Evolutionary conservation across 2,888 invertebrate genomes (phyloP).

Genomic region (Melanotus villosus): DNA sequence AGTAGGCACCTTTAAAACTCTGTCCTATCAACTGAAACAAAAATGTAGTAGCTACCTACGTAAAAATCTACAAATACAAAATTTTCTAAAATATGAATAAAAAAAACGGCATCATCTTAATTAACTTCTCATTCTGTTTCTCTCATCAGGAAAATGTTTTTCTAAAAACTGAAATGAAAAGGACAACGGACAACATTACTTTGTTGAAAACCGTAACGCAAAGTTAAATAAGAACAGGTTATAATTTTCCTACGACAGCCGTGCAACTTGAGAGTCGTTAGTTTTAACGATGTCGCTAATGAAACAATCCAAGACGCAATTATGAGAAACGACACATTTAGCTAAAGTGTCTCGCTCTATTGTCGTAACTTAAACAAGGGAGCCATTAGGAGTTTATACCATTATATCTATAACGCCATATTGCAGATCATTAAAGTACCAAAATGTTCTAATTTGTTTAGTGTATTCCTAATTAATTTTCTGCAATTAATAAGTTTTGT

Average conservation of each 20-base stretch:
- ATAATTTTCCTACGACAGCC: conserved; percentile 63
- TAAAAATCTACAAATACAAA: too few relatives aligned
- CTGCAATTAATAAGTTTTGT: background rate
- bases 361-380: conserved; percentile 42
- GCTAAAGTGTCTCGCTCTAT: conserved; percentile 60
- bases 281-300: conserved; percentile 69
- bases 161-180: too few relatives aligned
- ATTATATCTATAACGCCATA: conserved; percentile 31
- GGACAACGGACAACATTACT: background rate
- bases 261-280: conserved; percentile 66
- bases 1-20: too few relatives aligned
- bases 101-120: too few relatives aligned
- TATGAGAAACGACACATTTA: conserved; percentile 68
- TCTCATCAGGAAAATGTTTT: too few relatives aligned
- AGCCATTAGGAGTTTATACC: conserved; percentile 41
- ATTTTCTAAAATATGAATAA: too few relatives aligned
- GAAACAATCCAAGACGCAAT: conserved; percentile 69
- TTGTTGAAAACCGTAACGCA: background rate
- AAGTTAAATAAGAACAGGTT: conserved; percentile 36
- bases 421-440: conserved; percentile 8
- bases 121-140: too few relatives aligned
- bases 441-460: background rate
- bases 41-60: too few relatives aligned
- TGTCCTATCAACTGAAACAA: too few relatives aligned
- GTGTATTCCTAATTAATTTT: background rate